phyloP scores from a whole-genome alignment of 2,888 invertebrate genomes.

The Megalurothrips usitatus region DNA sequence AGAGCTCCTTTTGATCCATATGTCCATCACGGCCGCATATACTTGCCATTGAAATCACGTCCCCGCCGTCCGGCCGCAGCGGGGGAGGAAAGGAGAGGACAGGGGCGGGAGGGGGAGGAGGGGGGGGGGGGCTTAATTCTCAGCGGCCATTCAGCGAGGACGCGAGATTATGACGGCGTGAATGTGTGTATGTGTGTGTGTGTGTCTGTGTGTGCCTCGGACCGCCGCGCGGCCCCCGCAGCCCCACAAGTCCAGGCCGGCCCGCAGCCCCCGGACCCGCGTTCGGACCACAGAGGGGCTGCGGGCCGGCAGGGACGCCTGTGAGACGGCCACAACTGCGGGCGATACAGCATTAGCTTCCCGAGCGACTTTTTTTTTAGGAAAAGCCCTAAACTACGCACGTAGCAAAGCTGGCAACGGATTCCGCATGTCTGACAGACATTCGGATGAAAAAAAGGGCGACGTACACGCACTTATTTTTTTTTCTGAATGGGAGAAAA shows the following conservation, averaged over 20 bases:
- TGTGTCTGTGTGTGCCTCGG: background rate
- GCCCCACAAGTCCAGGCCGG: background rate
- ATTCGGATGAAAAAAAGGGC: too few relatives aligned
- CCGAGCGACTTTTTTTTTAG: too few relatives aligned
- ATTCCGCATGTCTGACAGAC: too few relatives aligned
- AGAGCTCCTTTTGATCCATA: slow-evolving; percentile 5
- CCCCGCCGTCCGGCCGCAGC: background rate
- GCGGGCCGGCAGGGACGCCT: background rate
- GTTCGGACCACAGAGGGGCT: too few relatives aligned
- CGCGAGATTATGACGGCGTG: background rate
- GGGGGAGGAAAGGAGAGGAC: too few relatives aligned
- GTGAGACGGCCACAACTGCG: too few relatives aligned
- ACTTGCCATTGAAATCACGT: slow-evolving; percentile 15
- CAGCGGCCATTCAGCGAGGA: background rate
- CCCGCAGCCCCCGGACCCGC: too few relatives aligned
- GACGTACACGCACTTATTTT: too few relatives aligned
- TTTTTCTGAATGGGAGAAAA: too few relatives aligned
- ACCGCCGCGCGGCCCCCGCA: background rate
- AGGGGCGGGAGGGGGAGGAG: background rate
- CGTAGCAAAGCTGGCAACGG: too few relatives aligned
- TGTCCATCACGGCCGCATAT: background rate
- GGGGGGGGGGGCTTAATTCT: background rate
- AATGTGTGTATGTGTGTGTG: background rate
- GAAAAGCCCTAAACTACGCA: too few relatives aligned
- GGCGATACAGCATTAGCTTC: too few relatives aligned